Evolutionary conservation across 2,888 invertebrate genomes (phyloP).

Genomic region (Cynaeus angustus): DNA sequence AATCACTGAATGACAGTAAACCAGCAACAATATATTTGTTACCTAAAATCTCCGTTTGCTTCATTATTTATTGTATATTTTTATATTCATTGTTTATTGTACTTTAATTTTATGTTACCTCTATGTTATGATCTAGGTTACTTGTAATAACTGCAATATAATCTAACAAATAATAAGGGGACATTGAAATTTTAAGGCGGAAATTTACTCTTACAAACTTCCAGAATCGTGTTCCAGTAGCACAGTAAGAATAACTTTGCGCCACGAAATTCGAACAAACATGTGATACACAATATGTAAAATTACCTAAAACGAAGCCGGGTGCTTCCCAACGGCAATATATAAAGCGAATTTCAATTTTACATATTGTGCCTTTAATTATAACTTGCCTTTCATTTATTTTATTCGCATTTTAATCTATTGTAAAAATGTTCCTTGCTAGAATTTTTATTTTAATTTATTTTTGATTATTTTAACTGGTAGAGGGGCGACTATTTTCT

Average conservation of each 20-base stretch:
- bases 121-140: slow-evolving; percentile 30
- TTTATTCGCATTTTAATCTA: slow-evolving; percentile 14
- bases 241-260: slow-evolving; percentile 12
- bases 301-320: slow-evolving; percentile 15
- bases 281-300: slow-evolving; percentile 47
- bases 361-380: slow-evolving; percentile 44
- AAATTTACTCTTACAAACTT: slow-evolving; percentile 7
- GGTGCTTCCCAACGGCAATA: slow-evolving; percentile 2
- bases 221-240: background rate
- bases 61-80: slow-evolving; percentile 45
- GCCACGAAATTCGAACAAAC: slow-evolving; percentile 17
- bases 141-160: slow-evolving; percentile 33
- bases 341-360: slow-evolving; percentile 28
- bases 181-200: slow-evolving; percentile 21
- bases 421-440: slow-evolving; percentile 34
- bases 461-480: too few relatives aligned
- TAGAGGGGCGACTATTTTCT: too few relatives aligned
- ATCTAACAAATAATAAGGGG: slow-evolving; percentile 31
- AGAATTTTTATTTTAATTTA: slow-evolving; percentile 5
- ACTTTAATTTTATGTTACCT: slow-evolving; percentile 44
- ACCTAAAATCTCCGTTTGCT: slow-evolving; percentile 31
- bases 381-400: slow-evolving; percentile 40
- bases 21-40: slow-evolving; percentile 28
- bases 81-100: slow-evolving; percentile 42
- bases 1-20: slow-evolving; percentile 17